Evolutionary conservation across 2,113 vertebrate genomes (phyloP).

Genomic region (Struthidea cinerea): DNA sequence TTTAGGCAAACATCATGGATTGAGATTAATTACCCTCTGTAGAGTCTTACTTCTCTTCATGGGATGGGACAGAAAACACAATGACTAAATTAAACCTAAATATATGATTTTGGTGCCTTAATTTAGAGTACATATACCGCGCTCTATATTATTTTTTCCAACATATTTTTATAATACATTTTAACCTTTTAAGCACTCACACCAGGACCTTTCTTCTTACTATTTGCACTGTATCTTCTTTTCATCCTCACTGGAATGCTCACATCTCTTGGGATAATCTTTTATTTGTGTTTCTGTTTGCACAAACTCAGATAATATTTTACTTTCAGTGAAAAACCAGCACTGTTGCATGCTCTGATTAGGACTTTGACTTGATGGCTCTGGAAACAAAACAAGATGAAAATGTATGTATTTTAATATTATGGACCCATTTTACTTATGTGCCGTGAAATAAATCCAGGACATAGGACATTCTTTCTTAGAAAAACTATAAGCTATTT

Average conservation of each 20-base stretch:
- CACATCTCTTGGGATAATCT: neutral
- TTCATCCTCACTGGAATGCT: neutral
- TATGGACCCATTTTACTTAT: neutral
- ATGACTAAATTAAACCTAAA: neutral
- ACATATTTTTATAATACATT: neutral
- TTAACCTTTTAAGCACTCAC: neutral
- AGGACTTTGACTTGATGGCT: neutral
- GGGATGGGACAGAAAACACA: neutral
- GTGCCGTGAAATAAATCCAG: neutral
- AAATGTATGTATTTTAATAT: neutral
- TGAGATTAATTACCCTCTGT: neutral
- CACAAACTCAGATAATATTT: neutral
- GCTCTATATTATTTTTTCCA: too few relatives aligned
- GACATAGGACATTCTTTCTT: neutral
- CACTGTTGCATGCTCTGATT: neutral
- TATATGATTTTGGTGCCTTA: neutral
- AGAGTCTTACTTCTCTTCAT: neutral
- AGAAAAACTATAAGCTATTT: neutral
- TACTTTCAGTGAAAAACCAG: neutral
- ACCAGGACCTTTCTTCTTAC: neutral
- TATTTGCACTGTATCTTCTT: neutral
- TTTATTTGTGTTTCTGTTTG: neutral
- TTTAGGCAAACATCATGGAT: neutral
- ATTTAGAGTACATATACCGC: neutral
- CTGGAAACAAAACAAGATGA: neutral